Base-by-base conservation (phyloP, 2,888 invertebrate species). In the Unio pictorum region DNA sequence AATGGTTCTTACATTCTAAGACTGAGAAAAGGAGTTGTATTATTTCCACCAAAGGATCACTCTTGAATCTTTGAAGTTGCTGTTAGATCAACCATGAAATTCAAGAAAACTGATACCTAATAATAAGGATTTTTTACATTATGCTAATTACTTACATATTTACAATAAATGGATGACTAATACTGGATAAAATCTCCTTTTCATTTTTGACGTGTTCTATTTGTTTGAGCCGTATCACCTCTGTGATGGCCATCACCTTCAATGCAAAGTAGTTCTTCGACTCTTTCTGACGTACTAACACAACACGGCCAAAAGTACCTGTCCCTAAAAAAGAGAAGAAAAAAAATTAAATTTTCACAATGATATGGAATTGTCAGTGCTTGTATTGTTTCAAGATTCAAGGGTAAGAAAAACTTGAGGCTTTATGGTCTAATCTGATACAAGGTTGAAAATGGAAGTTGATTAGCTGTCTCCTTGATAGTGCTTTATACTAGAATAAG, bases 191-290 rank as follows among this genome's bases (percentile, higher is more conserved):
- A 85, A 99, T 96, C 85, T 94, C 94, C 90, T 98, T 97, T 91
- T 99, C 99, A 91, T 97, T 98, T 92, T 96, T 95, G 75, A 98
- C 98, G 91, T 99, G 99, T 73, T 89, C 97, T 83, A 97, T 96
- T 92, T 98, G 98, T 91, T 98, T 89, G 66, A 91, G 93, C 87
- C 96, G 93, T 86, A 99, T 96, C 78, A 99, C 95, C 91, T 97
- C 96, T 61, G 95, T 93, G 92, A 98, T 95, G 71, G 95, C 95
- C 79, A 99, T 92, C 81, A 98, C 95, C 92, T 99, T 99, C 93
- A 99, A 94, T 62, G 99, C 99, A 87, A 94, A 83, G 76, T 88
- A 89, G 23, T 84, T 82, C 67, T 81, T 81, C 17, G 80, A 79
- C 20, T 85, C 84, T 64, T 84, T 86, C 90, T 97, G 95, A 82